Conservation (phyloP, 2,888 invertebrate genomes). For the Acleris literana region DNA sequence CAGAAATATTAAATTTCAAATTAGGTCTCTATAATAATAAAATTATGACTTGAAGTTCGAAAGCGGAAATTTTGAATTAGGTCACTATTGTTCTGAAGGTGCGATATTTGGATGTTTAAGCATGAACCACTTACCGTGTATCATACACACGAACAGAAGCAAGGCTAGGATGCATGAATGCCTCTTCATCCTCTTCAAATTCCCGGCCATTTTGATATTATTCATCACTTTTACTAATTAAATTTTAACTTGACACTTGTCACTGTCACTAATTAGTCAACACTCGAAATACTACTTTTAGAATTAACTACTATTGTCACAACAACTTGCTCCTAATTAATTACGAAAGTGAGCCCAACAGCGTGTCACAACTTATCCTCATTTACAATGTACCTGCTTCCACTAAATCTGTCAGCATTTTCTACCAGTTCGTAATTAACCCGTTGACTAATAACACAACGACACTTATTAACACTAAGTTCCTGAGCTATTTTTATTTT, state of each 20-base stretch:
- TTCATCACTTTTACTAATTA: conserved; percentile 40
- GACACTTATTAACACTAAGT: conserved; percentile 57
- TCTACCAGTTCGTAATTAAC: conserved; percentile 69
- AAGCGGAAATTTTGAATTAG: no score
- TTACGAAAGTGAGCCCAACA: conserved; percentile 48
- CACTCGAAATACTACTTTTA: conserved; percentile 51
- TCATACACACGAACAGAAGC: conserved; percentile 70
- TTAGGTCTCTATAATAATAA: no score
- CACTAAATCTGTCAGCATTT: conserved; percentile 73
- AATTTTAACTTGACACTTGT: conserved; percentile 69
- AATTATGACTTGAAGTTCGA: no score
- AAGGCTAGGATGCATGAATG: conserved; percentile 72
- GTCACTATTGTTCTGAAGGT: no score
- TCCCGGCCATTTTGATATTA: conserved; percentile 65
- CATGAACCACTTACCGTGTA: conserved; percentile 70
- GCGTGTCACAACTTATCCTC: conserved; percentile 63
- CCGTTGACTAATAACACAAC: conserved; percentile 75
- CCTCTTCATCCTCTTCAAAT: conserved; percentile 66
- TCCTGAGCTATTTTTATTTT: conserved; percentile 67
- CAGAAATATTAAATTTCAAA: no score
- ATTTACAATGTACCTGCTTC: conserved; percentile 57
- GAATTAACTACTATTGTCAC: conserved; percentile 37
- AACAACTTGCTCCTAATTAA: conserved; percentile 48
- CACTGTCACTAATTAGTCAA: conserved; percentile 61
- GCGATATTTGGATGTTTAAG: no score